Evolutionary conservation across 2,113 vertebrate genomes (phyloP).

Genomic region (Panthera leo): DNA sequence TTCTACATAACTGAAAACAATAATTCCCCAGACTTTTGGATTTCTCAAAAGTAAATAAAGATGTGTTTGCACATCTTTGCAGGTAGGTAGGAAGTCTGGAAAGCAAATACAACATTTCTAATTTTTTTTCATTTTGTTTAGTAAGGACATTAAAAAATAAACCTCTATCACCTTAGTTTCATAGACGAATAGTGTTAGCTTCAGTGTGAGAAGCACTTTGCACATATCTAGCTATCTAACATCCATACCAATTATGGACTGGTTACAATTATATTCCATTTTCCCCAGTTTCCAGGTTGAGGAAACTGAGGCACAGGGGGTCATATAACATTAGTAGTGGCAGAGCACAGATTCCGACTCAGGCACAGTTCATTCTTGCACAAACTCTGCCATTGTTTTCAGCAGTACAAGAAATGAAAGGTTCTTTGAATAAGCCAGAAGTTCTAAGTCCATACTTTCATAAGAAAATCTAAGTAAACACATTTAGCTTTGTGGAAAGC

Average conservation of each 20-base stretch:
- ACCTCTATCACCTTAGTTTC: neutral
- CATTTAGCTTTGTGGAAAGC: neutral
- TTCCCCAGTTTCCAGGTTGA: neutral
- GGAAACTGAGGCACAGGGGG: neutral
- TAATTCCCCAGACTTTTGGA: neutral
- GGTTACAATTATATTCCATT: neutral
- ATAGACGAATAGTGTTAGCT: neutral
- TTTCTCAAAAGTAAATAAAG: slow-evolving; percentile 45
- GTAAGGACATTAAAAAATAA: slow-evolving; percentile 3
- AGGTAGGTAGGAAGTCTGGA: neutral
- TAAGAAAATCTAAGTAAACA: neutral
- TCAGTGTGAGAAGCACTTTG: neutral
- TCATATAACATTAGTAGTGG: neutral
- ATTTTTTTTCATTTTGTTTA: neutral
- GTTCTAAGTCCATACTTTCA: neutral
- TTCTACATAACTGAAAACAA: neutral
- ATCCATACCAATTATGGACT: neutral
- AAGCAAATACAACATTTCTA: neutral
- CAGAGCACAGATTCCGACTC: neutral
- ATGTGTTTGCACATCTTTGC: neutral
- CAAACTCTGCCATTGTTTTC: neutral
- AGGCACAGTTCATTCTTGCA: neutral
- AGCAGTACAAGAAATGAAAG: neutral
- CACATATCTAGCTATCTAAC: neutral
- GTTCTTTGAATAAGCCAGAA: slow-evolving; percentile 4